Evolutionary conservation across 2,113 vertebrate genomes (phyloP).

Genomic region (Seriola quinqueradiata): DNA sequence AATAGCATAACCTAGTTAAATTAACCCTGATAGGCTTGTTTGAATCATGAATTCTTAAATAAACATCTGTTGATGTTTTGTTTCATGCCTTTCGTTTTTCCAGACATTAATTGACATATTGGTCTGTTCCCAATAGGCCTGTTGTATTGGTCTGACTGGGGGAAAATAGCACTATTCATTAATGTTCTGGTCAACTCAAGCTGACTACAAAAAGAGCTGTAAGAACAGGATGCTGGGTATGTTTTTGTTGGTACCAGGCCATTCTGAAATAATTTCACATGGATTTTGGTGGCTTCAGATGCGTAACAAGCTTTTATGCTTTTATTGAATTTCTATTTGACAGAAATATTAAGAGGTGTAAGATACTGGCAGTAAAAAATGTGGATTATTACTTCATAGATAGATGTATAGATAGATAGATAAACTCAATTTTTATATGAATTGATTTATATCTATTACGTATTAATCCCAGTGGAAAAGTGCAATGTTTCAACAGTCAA

Average conservation of each 20-base stretch:
- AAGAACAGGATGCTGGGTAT: neutral
- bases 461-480: neutral
- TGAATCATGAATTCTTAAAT: slow-evolving; percentile 20
- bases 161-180: neutral
- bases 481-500: too few species aligned
- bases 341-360: neutral
- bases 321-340: neutral
- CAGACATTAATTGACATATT: slow-evolving; percentile 25
- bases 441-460: neutral
- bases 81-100: neutral
- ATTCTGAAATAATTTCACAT: neutral
- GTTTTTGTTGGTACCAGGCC: too few species aligned
- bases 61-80: slow-evolving; percentile 33
- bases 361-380: neutral
- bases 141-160: neutral
- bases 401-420: neutral
- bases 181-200: neutral
- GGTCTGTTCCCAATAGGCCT: slow-evolving; percentile 9
- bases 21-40: slow-evolving; percentile 12
- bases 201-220: neutral
- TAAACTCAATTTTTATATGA: too few species aligned
- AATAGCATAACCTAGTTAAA: slow-evolving; percentile 22
- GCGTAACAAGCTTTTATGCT: neutral
- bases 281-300: neutral
- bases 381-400: neutral